Conservation (phyloP, 1,140 invertebrate species). For the Zaprionus capensis region DNA sequence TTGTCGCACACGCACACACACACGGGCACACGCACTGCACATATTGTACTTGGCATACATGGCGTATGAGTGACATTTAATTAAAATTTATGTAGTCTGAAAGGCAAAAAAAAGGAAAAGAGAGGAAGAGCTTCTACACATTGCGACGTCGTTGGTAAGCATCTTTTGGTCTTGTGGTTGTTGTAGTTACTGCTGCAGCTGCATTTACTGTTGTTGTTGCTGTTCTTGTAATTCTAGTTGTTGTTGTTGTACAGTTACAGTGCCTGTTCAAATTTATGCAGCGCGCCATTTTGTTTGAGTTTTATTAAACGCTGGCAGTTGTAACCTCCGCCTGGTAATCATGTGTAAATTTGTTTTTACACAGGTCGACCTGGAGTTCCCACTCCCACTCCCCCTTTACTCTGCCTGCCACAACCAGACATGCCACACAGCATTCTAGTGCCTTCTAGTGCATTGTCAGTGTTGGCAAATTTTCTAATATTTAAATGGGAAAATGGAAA, state of each 20-base stretch:
- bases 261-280: constrained; percentile 75
- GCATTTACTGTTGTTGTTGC: background rate
- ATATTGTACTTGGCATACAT: constrained; percentile 69
- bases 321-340: constrained; percentile 64
- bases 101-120: constrained; percentile 55
- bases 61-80: constrained; percentile 82
- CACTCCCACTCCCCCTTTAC: too few relatives aligned
- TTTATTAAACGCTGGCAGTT: constrained; percentile 75
- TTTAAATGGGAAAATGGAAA: constrained; percentile 65
- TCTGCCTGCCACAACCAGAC: constrained; percentile 5
- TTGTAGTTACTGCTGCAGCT: constrained; percentile 5
- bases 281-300: constrained; percentile 79
- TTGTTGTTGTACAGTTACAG: constrained; percentile 18
- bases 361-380: constrained; percentile 45
- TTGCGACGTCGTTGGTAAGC: constrained; percentile 8
- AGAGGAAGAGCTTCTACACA: constrained; percentile 42
- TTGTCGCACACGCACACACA: constrained; percentile 56
- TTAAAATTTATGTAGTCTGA: constrained; percentile 81
- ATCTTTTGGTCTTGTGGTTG: constrained; percentile 15
- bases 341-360: constrained; percentile 81
- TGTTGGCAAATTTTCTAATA: constrained; percentile 64
- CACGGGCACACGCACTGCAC: constrained; percentile 23
- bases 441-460: constrained; percentile 43
- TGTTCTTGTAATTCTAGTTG: constrained; percentile 19
- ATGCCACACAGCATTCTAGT: constrained; percentile 22